Percentiles rank a stretch among this genome's conserved stretches.
These are phyloP conservation scores for Oligia fasciuncula DNA, from an alignment of 2,888 invertebrate species.

Conservation along the genomic window DNA sequence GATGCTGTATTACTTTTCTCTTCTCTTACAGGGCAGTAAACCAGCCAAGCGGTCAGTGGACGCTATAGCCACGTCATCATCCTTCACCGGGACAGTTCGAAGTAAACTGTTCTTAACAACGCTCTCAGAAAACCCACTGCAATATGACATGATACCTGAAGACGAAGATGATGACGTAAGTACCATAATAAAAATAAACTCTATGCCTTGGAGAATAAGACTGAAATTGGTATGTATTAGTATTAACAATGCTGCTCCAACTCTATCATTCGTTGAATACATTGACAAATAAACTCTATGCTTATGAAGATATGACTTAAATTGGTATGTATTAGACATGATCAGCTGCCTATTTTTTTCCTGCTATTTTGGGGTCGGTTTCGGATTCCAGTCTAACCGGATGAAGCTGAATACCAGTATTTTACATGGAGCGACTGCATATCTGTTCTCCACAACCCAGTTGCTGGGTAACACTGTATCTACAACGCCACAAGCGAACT, in stretches of 20 bases:
- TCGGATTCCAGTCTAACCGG: no score
- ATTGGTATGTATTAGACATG: not conserved
- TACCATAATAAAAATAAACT: not conserved
- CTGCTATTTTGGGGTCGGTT: no score
- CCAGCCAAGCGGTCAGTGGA: slow-evolving; percentile 55
- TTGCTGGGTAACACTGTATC: no score
- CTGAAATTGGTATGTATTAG: not conserved
- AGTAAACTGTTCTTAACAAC: slow-evolving; percentile 76
- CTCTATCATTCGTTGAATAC: not conserved
- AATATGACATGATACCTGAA: slow-evolving; percentile 75
- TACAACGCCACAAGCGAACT: no score
- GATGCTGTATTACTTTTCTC: not conserved
- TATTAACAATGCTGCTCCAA: not conserved
- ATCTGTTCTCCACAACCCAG: no score
- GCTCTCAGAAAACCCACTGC: slow-evolving; percentile 79
- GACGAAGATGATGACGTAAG: slow-evolving; percentile 66
- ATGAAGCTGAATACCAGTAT: no score
- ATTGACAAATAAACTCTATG: not conserved
- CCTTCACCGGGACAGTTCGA: slow-evolving; percentile 47
- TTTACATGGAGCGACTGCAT: no score
- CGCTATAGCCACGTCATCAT: slow-evolving; percentile 25
- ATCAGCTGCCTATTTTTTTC: not conserved
- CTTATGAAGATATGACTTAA: not conserved
- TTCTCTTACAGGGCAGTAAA: slow-evolving; percentile 20
- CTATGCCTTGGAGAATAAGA: not conserved